phyloP scores from a whole-genome alignment of 2,888 invertebrate species.

The Peribatodes rhomboidaria region DNA sequence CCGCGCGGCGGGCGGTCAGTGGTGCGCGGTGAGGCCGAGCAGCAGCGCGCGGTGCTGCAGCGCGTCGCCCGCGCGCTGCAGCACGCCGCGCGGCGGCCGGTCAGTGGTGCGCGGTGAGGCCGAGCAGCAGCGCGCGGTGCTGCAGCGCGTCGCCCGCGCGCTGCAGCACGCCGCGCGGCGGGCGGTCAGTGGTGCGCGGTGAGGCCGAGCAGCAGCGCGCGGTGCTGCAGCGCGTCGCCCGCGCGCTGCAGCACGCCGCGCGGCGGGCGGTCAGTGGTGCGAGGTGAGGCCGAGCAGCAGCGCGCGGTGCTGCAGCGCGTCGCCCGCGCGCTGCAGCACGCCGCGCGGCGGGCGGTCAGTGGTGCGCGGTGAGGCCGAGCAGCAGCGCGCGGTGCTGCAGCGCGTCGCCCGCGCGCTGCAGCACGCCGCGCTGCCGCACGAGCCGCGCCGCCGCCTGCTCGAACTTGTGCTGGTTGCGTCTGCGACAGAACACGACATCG shows the following conservation, averaged over 20 bases:
- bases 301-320: background rate
- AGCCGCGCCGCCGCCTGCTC: slow-evolving; percentile 85
- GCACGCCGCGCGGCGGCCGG: too few relatives aligned
- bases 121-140: too few relatives aligned
- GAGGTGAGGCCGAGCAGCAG: slow-evolving; percentile 60
- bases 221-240: background rate
- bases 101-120: too few relatives aligned
- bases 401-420: slow-evolving; percentile 61
- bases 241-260: background rate
- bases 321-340: background rate
- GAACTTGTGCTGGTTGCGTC: slow-evolving; percentile 93
- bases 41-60: too few relatives aligned
- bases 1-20: too few relatives aligned
- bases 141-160: too few relatives aligned
- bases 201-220: background rate
- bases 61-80: too few relatives aligned
- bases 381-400: slow-evolving; percentile 56
- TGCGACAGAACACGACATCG: slow-evolving; percentile 75
- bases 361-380: slow-evolving; percentile 56
- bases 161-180: background rate
- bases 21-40: too few relatives aligned
- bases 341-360: slow-evolving; percentile 5
- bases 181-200: background rate
- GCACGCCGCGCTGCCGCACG: slow-evolving; percentile 56
- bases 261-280: slow-evolving; percentile 16